Conservation (phyloP, 2,888 invertebrate species). For the Callyntrura sp. region DNA sequence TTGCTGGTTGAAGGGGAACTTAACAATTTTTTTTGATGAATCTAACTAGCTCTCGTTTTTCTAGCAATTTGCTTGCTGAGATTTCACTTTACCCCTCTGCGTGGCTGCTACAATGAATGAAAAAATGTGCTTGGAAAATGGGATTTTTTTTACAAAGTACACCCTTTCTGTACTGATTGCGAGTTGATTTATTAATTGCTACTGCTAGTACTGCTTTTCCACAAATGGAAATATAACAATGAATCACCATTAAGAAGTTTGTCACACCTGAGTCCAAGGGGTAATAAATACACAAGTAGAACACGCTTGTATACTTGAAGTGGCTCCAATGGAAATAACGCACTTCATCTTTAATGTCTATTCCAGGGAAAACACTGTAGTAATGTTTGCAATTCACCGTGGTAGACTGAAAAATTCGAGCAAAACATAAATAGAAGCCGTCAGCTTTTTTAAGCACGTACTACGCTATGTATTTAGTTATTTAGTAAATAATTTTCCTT, state of each 20-base stretch:
- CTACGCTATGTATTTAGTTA: background rate
- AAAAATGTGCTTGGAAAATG: background rate
- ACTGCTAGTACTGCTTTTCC: conserved; percentile 23
- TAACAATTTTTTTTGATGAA: conserved; percentile 2
- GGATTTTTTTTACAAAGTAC: background rate
- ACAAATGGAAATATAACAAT: conserved; percentile 54
- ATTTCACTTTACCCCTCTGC: conserved; percentile 17
- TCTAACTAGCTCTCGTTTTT: background rate
- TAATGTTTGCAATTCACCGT: too few relatives aligned
- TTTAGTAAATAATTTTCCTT: background rate
- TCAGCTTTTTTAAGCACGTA: too few relatives aligned
- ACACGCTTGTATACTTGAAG: background rate
- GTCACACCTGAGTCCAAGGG: conserved; percentile 58
- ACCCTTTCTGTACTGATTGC: background rate
- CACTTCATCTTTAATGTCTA: too few relatives aligned
- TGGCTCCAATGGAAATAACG: too few relatives aligned
- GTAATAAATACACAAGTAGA: background rate
- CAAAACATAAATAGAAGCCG: too few relatives aligned
- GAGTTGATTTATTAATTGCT: conserved; percentile 18
- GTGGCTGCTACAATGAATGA: background rate
- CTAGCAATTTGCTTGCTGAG: background rate
- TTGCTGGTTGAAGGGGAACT: conserved; percentile 19
- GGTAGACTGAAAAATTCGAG: too few relatives aligned
- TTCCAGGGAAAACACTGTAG: too few relatives aligned
- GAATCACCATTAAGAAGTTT: conserved; percentile 47